A percentile compares a stretch with the other conserved stretches of the same genome.
phyloP scores from a whole-genome alignment of 37 sponge, comb jelly and placozoan species.

The Dysidea cf. avara region DNA sequence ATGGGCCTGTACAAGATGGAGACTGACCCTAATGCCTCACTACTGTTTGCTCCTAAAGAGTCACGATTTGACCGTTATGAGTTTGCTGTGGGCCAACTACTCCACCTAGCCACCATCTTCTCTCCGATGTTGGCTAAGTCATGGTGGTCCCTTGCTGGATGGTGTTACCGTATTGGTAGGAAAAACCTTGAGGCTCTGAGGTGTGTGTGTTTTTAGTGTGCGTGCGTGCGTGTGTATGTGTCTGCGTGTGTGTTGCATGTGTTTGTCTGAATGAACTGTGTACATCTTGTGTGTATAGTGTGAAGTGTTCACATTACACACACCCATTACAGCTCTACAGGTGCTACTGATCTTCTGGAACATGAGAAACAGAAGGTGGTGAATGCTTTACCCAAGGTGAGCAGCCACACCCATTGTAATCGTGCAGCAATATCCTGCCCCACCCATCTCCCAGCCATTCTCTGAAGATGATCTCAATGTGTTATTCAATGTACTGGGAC shows the following conservation, averaged over 20 bases:
- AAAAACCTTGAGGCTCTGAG: conserved; percentile 84
- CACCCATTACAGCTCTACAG: conserved; percentile 44
- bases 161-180: conserved; percentile 89
- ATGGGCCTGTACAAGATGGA: conserved; percentile 53
- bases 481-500: conserved; percentile 66
- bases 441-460: no score
- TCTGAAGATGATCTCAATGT: conserved; percentile 4
- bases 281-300: not conserved
- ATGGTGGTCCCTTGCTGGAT: conserved; percentile 86
- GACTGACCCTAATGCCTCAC: conserved; percentile 22
- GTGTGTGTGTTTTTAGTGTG: conserved; percentile 6
- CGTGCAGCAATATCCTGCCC: no score
- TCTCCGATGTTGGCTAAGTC: conserved; percentile 84
- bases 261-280: not conserved
- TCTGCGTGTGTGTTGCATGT: no score
- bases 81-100: conserved; percentile 78
- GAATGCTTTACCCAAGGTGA: not conserved
- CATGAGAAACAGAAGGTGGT: conserved; percentile 67
- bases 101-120: conserved; percentile 73
- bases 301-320: not conserved
- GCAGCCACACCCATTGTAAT: no score
- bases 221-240: conserved; percentile 12
- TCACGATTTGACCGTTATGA: conserved; percentile 76
- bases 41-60: conserved; percentile 72
- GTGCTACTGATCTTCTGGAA: conserved; percentile 63